phyloP scores from a whole-genome alignment of 2,113 vertebrate genomes.

The Plecotus auritus region DNA sequence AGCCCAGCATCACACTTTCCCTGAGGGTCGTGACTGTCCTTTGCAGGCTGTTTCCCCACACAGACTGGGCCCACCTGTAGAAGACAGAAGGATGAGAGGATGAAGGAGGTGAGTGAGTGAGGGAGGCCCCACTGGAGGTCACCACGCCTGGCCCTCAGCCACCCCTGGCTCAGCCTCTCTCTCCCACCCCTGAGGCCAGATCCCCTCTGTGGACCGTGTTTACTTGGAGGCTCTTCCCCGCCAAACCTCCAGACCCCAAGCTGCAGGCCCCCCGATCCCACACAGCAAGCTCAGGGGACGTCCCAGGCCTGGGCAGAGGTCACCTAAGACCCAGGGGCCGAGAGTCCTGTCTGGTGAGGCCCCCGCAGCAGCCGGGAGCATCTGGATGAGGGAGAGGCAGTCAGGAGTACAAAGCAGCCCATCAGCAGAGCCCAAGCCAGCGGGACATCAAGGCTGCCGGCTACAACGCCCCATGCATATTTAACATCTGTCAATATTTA shows the following conservation, averaged over 20 bases:
- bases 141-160: not conserved
- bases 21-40: not conserved
- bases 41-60: not conserved
- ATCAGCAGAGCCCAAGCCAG: not conserved
- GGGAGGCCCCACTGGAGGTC: not conserved
- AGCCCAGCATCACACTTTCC: fast-evolving
- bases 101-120: too few species aligned
- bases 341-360: not conserved
- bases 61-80: fast-evolving
- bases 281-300: fast-evolving
- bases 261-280: not conserved
- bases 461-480: slow-evolving; percentile 64
- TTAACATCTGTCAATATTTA: slow-evolving; percentile 75
- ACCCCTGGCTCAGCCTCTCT: not conserved
- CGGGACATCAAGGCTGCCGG: slow-evolving; percentile 39
- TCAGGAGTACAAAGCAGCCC: not conserved
- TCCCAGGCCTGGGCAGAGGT: too few species aligned
- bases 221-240: not conserved
- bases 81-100: not conserved
- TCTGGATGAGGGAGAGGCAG: not conserved
- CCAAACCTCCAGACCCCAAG: not conserved
- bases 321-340: not conserved
- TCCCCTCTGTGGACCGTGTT: not conserved
- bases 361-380: not conserved
- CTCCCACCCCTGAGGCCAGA: not conserved